These are phyloP conservation scores for human DNA, from an alignment of 2,113 vertebrate species.

Conservation along the genomic window DNA sequence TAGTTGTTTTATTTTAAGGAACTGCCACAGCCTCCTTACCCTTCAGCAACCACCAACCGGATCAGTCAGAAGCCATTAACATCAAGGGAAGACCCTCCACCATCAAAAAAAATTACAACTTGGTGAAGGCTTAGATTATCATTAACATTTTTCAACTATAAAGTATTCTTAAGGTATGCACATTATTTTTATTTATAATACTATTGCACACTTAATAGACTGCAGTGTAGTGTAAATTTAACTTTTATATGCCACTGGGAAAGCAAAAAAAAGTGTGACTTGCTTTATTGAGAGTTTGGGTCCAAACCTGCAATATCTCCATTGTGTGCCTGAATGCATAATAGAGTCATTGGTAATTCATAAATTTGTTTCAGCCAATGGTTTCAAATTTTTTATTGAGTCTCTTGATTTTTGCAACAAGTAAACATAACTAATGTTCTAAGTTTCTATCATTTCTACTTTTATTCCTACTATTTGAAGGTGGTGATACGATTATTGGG, in stretches of 20 bases:
- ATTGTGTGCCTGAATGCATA: background rate
- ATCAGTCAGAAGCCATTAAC: background rate
- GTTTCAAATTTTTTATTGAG: background rate
- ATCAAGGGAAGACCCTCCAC: background rate
- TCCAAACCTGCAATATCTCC: background rate
- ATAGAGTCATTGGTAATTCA: background rate
- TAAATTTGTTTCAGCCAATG: conserved; percentile 14
- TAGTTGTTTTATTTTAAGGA: background rate
- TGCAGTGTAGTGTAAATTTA: background rate
- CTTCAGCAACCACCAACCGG: background rate
- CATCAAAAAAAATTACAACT: background rate
- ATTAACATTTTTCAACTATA: too few relatives aligned
- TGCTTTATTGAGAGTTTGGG: background rate
- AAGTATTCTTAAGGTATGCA: too few relatives aligned
- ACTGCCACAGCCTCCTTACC: background rate
- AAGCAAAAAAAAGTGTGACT: background rate
- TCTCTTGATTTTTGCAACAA: background rate
- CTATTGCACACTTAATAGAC: background rate
- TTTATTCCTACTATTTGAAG: background rate
- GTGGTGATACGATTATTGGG: background rate
- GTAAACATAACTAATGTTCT: background rate
- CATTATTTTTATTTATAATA: background rate
- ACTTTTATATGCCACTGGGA: background rate
- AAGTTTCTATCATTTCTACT: background rate
- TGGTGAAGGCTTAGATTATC: background rate